Evolutionary conservation across 2,888 invertebrate genomes (phyloP), one percentile per base, ranked within the genome.

Genomic region (Drosophila atripex): DNA sequence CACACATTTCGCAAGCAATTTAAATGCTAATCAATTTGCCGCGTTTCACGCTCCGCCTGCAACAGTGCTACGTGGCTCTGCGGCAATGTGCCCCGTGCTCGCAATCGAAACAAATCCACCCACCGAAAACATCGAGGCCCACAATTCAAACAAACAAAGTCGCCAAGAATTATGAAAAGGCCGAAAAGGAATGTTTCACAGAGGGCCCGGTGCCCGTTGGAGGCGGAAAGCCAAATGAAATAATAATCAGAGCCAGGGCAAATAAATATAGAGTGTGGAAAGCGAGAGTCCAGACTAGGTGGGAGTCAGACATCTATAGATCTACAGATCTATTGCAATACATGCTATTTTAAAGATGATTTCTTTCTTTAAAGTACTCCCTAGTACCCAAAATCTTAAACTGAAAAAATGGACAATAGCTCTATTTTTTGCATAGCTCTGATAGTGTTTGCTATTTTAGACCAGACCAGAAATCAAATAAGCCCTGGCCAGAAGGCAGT

Each of bases 1-100:
- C 61, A 64, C 77, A 85, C 64, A 64, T 64, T 64, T 86, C 83
- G 80, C 77, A 70, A 69, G 66, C 82, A 87, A 87, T 82, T 87
- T 79, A 82, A 86, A 82, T 87, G 88, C 77, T 86, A 82, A 87
- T 87, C 82, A 75, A 85, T 76, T 85, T 71, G 52, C 59, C 54
- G 51, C 60, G 60, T 61, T 61, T 61, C 66, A 55, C 65, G 61
- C 59, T 53, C 58, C 45, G 65, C 56, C 35, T 32, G 51, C 65
- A 53, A 58, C 71, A 46, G 46, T 55, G 55, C 69, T 68, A 64
- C 75, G 59, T 68, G 65, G 46, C 65, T 45, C 51, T 66, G 46
- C 50, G 61, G 58, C 69, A 68, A 68, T 75, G 59, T 72, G 16
- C 68, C 68, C 45, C 66, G 59, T 65, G 65, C 71, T 43, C 47